Evolutionary conservation across 2,797 vertebrate species (phyloP).

Genomic region (Pyrocephalus nanus): DNA sequence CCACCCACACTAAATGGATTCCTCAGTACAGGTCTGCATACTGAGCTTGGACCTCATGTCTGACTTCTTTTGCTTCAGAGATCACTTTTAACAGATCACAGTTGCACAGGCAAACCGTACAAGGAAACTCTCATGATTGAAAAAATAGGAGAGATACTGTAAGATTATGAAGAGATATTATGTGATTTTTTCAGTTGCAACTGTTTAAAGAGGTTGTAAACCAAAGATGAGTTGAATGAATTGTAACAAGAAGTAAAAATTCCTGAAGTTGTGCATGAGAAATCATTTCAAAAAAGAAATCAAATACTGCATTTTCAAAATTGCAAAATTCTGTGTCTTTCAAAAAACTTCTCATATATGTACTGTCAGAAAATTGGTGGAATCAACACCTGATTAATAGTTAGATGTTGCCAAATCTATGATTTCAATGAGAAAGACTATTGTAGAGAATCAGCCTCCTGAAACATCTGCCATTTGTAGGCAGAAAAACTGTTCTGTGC

Average conservation of each 20-base stretch:
- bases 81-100: background rate
- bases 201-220: background rate
- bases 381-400: background rate
- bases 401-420: background rate
- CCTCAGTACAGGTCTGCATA: background rate
- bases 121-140: background rate
- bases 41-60: background rate
- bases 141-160: background rate
- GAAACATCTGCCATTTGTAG: background rate
- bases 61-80: background rate
- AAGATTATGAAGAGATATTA: background rate
- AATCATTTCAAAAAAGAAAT: background rate
- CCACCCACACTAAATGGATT: background rate
- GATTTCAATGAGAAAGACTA: background rate
- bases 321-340: background rate
- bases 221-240: background rate
- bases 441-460: background rate
- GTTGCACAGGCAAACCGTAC: background rate
- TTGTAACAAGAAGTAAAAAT: background rate
- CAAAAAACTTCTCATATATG: background rate
- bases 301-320: background rate
- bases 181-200: background rate
- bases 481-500: background rate
- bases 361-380: background rate
- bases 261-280: background rate